Evolutionary conservation across 2,113 vertebrate genomes (phyloP).

Genomic region (Tympanuchus pallidicinctus): DNA sequence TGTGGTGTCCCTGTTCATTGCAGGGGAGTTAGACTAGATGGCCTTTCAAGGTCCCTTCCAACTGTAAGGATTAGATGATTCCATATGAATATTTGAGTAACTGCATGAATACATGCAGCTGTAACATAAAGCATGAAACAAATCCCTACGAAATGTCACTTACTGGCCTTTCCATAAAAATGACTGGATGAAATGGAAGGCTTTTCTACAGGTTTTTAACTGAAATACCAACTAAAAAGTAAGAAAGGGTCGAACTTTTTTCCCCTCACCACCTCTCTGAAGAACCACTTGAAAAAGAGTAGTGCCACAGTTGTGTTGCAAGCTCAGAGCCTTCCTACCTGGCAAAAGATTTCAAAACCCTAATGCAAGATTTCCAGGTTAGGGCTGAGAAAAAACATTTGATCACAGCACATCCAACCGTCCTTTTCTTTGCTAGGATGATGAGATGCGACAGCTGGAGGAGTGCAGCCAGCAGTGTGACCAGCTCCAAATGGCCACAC

Average conservation of each 20-base stretch:
- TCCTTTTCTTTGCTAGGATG: not conserved
- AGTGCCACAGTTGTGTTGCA: not conserved
- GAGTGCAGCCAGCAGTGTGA: not conserved
- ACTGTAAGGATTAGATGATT: too few relatives aligned
- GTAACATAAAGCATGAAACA: not conserved
- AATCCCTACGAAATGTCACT: not conserved
- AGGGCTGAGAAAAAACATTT: not conserved
- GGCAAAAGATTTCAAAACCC: not conserved
- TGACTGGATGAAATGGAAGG: not conserved
- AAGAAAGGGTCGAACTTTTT: not conserved
- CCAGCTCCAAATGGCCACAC: not conserved
- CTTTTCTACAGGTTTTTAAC: not conserved
- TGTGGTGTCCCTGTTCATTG: too few relatives aligned
- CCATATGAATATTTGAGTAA: too few relatives aligned
- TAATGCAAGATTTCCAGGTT: accelerated
- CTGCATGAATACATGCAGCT: not conserved
- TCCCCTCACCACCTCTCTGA: not conserved
- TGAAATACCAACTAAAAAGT: not conserved
- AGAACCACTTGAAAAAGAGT: not conserved
- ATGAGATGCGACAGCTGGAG: not conserved
- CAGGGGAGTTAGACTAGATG: too few relatives aligned
- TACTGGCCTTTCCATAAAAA: not conserved
- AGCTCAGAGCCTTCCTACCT: not conserved
- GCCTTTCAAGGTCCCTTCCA: too few relatives aligned
- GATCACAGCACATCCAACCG: not conserved